Conservation (phyloP, 1,140 invertebrate genomes). For the Lepidostoma basale region DNA sequence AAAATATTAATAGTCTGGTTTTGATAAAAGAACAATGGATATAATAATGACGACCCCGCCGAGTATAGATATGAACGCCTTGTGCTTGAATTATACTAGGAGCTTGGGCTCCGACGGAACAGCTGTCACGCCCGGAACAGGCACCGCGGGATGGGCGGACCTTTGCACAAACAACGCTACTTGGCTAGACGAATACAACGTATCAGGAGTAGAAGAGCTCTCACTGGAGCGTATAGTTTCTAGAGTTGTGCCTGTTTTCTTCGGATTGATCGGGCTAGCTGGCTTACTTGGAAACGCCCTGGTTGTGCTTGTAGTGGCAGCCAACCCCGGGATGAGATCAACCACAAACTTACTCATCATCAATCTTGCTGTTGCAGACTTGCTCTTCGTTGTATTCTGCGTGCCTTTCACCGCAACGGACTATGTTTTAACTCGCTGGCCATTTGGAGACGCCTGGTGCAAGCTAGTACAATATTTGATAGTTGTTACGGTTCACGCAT, state of each 20-base stretch:
- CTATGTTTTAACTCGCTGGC: conserved; percentile 87
- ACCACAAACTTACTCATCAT: conserved; percentile 93
- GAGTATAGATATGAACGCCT: background rate
- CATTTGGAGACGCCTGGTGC: conserved; percentile 90
- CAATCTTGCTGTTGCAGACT: conserved; percentile 86
- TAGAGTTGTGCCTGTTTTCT: conserved; percentile 83
- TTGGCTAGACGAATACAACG: conserved; percentile 45
- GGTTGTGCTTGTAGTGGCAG: conserved; percentile 83
- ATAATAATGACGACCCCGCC: conserved; percentile 13
- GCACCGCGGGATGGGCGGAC: conserved; percentile 31
- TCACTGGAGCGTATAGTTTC: conserved; percentile 67
- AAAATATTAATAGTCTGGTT: no score
- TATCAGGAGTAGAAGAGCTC: conserved; percentile 54
- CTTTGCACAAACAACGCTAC: conserved; percentile 37
- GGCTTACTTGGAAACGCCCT: conserved; percentile 88
- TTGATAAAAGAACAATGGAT: no score
- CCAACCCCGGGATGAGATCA: conserved; percentile 89
- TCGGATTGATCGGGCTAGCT: conserved; percentile 85
- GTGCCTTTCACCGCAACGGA: conserved; percentile 92
- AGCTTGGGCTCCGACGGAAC: background rate
- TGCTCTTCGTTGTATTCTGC: conserved; percentile 94
- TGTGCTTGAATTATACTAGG: conserved; percentile 5
- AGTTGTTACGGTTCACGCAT: conserved; percentile 90
- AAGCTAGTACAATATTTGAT: conserved; percentile 79
- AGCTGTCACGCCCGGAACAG: background rate